Evolutionary conservation across 2,797 vertebrate species (phyloP).

Genomic region (Jordanella pulchra): DNA sequence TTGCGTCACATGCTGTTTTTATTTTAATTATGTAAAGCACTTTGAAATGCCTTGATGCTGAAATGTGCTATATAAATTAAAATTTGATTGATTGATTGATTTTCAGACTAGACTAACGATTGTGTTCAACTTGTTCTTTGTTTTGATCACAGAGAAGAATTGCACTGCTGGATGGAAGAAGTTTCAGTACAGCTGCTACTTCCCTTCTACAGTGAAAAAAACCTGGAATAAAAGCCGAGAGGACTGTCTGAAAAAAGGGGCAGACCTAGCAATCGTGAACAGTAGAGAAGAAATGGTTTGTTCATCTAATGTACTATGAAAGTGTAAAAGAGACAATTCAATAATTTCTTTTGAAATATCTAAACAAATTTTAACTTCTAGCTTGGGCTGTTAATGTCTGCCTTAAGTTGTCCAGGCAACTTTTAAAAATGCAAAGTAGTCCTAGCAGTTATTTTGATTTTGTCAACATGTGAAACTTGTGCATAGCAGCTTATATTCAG

Average conservation of each 20-base stretch:
- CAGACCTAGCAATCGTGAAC: slow-evolving; percentile 61
- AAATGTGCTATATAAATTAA: too few species aligned
- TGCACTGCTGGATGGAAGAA: slow-evolving; percentile 56
- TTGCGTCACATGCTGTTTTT: too few species aligned
- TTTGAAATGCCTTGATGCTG: too few species aligned
- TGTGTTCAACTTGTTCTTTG: neutral
- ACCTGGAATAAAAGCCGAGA: slow-evolving; percentile 52
- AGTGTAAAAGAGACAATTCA: neutral
- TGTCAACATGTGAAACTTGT: too few species aligned
- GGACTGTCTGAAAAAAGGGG: slow-evolving; percentile 45
- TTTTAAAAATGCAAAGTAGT: neutral
- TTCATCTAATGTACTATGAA: neutral
- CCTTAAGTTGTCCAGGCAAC: neutral
- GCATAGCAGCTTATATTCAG: too few species aligned
- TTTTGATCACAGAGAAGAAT: slow-evolving; percentile 39
- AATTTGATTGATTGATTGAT: too few species aligned
- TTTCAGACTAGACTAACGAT: neutral
- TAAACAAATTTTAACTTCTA: neutral
- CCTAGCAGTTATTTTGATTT: too few species aligned
- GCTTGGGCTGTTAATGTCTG: neutral
- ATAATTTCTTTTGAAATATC: neutral
- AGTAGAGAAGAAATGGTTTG: slow-evolving; percentile 66
- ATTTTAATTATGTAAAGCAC: too few species aligned
- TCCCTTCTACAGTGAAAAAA: slow-evolving; percentile 40
- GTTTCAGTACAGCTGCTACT: slow-evolving; percentile 66